Evolutionary conservation across 2,797 vertebrate species (phyloP).

Genomic region (Sebastes aleutianus): DNA sequence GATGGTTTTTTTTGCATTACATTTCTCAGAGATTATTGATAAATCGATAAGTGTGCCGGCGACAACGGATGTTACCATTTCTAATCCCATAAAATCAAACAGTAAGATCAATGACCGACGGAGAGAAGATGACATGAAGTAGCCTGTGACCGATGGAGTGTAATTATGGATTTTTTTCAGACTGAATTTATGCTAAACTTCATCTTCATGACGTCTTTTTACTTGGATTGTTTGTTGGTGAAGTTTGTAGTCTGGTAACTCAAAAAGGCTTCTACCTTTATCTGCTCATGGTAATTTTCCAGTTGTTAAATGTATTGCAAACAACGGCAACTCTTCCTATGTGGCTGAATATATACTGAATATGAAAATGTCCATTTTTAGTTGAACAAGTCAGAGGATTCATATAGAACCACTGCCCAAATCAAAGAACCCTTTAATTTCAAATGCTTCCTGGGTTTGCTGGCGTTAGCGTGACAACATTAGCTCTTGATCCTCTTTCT

Average conservation of each 20-base stretch:
- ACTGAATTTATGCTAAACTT: neutral
- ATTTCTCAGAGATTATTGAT: neutral
- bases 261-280: no score
- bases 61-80: neutral
- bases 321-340: no score
- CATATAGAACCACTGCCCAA: neutral
- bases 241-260: no score
- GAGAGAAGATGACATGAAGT: neutral
- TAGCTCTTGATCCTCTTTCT: neutral
- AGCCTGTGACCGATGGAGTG: neutral
- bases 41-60: neutral
- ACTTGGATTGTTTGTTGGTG: no score
- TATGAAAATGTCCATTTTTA: no score
- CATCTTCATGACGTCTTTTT: no score
- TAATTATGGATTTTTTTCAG: neutral
- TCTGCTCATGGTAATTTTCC: no score
- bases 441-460: neutral
- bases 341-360: no score
- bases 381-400: no score
- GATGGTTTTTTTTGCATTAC: neutral
- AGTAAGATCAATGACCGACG: neutral
- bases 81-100: neutral
- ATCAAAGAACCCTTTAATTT: neutral
- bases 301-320: no score
- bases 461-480: slow-evolving; percentile 1